phyloP scores from a whole-genome alignment of 1,140 invertebrate species.

The Coelopa frigida region DNA sequence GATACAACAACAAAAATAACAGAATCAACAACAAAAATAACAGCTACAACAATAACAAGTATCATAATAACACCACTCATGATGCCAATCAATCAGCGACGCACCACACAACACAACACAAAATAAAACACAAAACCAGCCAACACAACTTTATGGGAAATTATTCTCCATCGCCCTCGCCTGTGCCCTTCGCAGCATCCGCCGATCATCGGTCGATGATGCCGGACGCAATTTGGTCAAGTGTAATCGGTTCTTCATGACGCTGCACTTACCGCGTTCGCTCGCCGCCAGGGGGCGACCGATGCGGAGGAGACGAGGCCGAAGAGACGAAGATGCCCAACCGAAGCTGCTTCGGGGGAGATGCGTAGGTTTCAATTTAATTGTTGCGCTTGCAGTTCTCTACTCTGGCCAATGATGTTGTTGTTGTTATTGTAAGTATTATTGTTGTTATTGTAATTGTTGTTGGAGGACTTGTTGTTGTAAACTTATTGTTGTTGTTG shows the following conservation, averaged over 20 bases:
- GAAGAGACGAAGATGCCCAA: too few relatives aligned
- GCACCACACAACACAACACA: conserved; percentile 9
- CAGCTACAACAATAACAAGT: conserved; percentile 15
- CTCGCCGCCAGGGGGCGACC: neutral
- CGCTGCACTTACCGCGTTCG: conserved; percentile 10
- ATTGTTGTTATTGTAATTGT: too few relatives aligned
- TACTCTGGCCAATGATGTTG: too few relatives aligned
- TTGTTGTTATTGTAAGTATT: too few relatives aligned
- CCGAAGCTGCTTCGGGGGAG: too few relatives aligned
- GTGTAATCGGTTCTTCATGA: conserved; percentile 18
- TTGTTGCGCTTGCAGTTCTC: conserved; percentile 8
- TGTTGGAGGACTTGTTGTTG: too few relatives aligned
- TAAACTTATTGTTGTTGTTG: neutral
- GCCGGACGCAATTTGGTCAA: conserved; percentile 10
- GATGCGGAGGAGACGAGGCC: too few relatives aligned
- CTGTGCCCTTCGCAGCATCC: conserved; percentile 1
- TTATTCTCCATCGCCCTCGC: too few relatives aligned
- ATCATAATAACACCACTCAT: conserved; percentile 8
- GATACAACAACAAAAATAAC: conserved; percentile 1
- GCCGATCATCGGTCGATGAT: conserved; percentile 2
- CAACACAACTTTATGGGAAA: too few relatives aligned
- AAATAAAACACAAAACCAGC: conserved; percentile 1
- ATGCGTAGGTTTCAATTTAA: conserved; percentile 17
- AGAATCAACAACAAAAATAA: conserved; percentile 3
- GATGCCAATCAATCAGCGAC: conserved; percentile 19